phyloP scores from a whole-genome alignment of 1,140 invertebrate species.

The Lordiphosa collinella region DNA sequence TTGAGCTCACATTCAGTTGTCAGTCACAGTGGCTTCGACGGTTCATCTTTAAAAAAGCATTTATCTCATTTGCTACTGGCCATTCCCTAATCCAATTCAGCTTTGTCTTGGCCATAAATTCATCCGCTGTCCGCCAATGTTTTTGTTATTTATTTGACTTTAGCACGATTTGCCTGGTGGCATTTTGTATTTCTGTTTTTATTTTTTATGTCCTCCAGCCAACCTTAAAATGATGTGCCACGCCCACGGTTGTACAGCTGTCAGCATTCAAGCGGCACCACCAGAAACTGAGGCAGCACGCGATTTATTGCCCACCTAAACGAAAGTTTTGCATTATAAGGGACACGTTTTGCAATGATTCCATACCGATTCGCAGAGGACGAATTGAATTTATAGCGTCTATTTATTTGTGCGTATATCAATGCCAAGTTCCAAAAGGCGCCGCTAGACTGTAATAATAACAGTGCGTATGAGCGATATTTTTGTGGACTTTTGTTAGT shows the following conservation, averaged over 20 bases:
- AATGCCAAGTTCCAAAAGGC: slow-evolving; percentile 45
- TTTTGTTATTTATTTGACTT: slow-evolving; percentile 73
- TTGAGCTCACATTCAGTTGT: slow-evolving; percentile 19
- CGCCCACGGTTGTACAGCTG: slow-evolving; percentile 52
- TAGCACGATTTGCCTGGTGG: slow-evolving; percentile 58
- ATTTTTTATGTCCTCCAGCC: not conserved
- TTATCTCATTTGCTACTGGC: slow-evolving; percentile 40
- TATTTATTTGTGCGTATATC: slow-evolving; percentile 68
- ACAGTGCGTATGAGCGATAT: slow-evolving; percentile 62
- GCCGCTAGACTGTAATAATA: not conserved
- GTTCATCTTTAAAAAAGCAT: slow-evolving; percentile 40
- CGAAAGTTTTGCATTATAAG: slow-evolving; percentile 57
- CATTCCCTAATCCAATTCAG: slow-evolving; percentile 39
- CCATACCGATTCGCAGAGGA: too few species aligned
- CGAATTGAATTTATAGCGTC: slow-evolving; percentile 60
- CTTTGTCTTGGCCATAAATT: slow-evolving; percentile 53
- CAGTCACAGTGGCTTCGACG: slow-evolving; percentile 35
- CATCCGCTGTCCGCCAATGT: slow-evolving; percentile 65
- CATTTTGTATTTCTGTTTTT: slow-evolving; percentile 33
- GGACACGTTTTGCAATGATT: slow-evolving; percentile 42
- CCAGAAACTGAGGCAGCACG: slow-evolving; percentile 48
- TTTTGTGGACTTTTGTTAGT: slow-evolving; percentile 15
- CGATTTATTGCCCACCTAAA: slow-evolving; percentile 71
- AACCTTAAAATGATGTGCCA: slow-evolving; percentile 73
- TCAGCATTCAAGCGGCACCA: slow-evolving; percentile 66